Conservation (phyloP, 1,140 invertebrate genomes). For the Meteorus sp. region DNA sequence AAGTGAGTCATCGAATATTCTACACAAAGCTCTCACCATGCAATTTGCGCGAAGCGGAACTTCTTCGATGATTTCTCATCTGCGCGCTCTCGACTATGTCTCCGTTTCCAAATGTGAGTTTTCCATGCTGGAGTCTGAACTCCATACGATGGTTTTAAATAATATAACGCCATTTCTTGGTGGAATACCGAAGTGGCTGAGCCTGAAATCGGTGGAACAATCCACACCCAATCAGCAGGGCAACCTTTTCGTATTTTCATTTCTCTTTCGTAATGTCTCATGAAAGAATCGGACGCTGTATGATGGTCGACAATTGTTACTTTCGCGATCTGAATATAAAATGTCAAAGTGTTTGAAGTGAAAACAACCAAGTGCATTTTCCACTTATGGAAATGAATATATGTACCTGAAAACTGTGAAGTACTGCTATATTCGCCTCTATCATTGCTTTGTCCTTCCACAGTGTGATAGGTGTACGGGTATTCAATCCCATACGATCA, state of each 20-base stretch:
- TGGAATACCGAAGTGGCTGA: conserved; percentile 91
- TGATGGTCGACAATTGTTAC: conserved; percentile 96
- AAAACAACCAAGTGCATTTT: too few species aligned
- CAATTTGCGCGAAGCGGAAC: conserved; percentile 96
- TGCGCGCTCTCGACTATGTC: conserved; percentile 64
- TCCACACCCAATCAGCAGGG: conserved; percentile 96
- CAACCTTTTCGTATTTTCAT: conserved; percentile 87
- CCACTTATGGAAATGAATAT: not conserved
- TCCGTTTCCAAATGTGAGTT: conserved; percentile 91
- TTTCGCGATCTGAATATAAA: conserved; percentile 66
- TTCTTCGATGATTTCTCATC: conserved; percentile 80
- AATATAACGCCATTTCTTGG: conserved; percentile 93
- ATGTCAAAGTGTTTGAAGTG: too few species aligned
- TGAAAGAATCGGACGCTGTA: conserved; percentile 92
- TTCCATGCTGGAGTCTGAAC: conserved; percentile 92
- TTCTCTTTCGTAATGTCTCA: conserved; percentile 94
- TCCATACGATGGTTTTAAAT: conserved; percentile 87
- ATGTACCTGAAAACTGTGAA: conserved; percentile 86
- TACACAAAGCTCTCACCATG: conserved; percentile 64
- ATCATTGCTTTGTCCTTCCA: conserved; percentile 94
- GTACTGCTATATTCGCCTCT: conserved; percentile 87
- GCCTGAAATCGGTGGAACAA: conserved; percentile 90
- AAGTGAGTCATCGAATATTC: too few species aligned
- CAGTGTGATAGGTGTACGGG: conserved; percentile 76
- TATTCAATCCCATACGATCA: conserved; percentile 86